Evolutionary conservation across 2,888 invertebrate genomes (phyloP), one percentile per base, ranked within the genome.

Genomic region (Himalopsyche tibetana): DNA sequence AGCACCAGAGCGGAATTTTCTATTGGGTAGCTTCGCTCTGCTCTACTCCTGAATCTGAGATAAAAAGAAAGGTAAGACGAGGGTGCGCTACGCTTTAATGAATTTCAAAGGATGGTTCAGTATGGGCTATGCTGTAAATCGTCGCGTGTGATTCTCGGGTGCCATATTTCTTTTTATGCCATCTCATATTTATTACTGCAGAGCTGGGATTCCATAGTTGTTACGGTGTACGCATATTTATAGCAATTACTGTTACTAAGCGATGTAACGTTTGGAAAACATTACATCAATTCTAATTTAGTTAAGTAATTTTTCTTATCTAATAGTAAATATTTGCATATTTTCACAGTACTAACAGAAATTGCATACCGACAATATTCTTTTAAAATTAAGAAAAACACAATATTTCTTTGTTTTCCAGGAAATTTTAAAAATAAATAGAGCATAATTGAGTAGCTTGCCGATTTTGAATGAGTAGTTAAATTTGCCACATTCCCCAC

Each of bases 61-160:
- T 51, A 84, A 86, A 86, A 86, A 55, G 86, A 74, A 85, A 86
- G 85, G 86, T 55, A 63, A 82, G 85, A 86, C 85, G 84, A 84
- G 83, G 86, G 84, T 84, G 55, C 40, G 80, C 83, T 84, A 86
- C 86, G 88, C 86, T 88, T 88, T 86, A 88, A 86, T 85, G 88
- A 88, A 86, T 88, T 86, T 88, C 88, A 88, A 88, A 86, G 85
- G 86, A 83, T 55, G 81, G 84, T 80, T 84, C 84, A 56, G 84
- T n/a, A 51, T 45, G 36, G 82, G 83, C 84, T 85, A 82, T 69
- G 82, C 82, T 86, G 86, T 87, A 86, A 87, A 87, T 87, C 74
- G 85, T 87, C 80, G 81, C 83, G 85, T 80, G 83, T 74, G 80
- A 87, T 56, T 84, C 85, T 17, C 51, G 36, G 19, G 19, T 63